Evolutionary conservation across 1,140 invertebrate species (phyloP).

Genomic region (Eurosta solidaginis): DNA sequence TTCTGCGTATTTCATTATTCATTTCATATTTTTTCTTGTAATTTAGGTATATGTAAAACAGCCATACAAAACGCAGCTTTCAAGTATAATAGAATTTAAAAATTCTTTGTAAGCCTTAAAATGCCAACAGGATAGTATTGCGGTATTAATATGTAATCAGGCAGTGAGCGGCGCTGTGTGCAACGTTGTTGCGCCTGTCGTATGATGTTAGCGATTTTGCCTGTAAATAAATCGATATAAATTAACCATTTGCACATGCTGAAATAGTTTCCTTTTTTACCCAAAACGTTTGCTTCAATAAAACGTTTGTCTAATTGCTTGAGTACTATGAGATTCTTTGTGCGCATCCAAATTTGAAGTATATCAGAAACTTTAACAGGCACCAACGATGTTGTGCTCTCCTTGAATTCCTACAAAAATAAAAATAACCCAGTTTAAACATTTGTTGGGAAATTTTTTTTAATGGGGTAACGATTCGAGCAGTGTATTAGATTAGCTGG

Average conservation of each 20-base stretch:
- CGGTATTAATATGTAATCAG: slow-evolving; percentile 52
- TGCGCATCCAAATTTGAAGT: slow-evolving; percentile 44
- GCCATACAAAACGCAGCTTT: slow-evolving; percentile 33
- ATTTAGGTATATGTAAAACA: slow-evolving; percentile 3
- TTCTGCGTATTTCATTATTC: not conserved
- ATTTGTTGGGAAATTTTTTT: too few species aligned
- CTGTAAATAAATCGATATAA: slow-evolving; percentile 35
- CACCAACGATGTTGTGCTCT: not conserved
- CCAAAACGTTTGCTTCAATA: slow-evolving; percentile 49
- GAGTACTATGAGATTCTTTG: slow-evolving; percentile 48
- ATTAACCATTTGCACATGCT: not conserved
- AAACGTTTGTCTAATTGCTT: slow-evolving; percentile 49
- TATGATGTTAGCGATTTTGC: slow-evolving; percentile 53
- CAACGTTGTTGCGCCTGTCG: slow-evolving; percentile 45
- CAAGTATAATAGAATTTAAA: not conserved
- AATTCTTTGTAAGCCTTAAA: slow-evolving; percentile 50
- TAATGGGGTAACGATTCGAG: too few species aligned
- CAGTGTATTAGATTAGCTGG: too few species aligned
- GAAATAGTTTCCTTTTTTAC: slow-evolving; percentile 36
- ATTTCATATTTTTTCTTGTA: not conserved
- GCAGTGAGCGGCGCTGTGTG: slow-evolving; percentile 41
- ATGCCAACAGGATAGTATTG: slow-evolving; percentile 55
- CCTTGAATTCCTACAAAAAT: not conserved
- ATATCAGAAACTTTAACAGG: slow-evolving; percentile 47
- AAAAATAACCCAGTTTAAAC: too few species aligned